A percentile compares a stretch with the other conserved stretches of the same genome.
These are phyloP conservation scores for Oreocharis arfaki DNA, from an alignment of 2,113 vertebrate species.

Conservation along the genomic window DNA sequence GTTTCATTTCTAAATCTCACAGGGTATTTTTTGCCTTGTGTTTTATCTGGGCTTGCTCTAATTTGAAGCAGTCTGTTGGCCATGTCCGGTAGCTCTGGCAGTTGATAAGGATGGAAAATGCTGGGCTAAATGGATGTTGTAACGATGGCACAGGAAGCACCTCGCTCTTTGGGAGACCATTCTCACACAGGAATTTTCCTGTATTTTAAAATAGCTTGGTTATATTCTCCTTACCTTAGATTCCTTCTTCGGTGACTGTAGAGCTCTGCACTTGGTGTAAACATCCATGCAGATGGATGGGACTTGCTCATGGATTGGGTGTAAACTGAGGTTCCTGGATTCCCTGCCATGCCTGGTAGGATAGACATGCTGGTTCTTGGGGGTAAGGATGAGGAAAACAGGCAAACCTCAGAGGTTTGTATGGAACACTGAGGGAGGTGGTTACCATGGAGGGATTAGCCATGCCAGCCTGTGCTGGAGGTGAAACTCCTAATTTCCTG, in stretches of 20 bases:
- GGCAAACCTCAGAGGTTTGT: background rate
- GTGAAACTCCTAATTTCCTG: background rate
- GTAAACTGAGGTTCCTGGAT: background rate
- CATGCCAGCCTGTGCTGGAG: background rate
- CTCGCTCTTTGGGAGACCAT: slow-evolving; percentile 3
- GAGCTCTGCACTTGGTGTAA: background rate
- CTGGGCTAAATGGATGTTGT: slow-evolving; percentile 1
- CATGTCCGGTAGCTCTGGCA: slow-evolving; percentile 31
- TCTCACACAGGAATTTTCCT: slow-evolving; percentile 14
- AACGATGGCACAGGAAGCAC: background rate
- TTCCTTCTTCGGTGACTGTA: background rate
- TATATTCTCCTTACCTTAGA: slow-evolving; percentile 41
- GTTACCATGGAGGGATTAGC: background rate
- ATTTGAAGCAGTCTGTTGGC: slow-evolving; percentile 28
- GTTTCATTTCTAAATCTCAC: slow-evolving; percentile 19
- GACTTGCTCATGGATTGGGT: background rate
- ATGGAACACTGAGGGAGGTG: background rate
- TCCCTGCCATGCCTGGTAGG: slow-evolving; percentile 3
- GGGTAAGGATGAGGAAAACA: background rate
- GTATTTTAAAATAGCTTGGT: slow-evolving; percentile 12
- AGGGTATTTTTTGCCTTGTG: slow-evolving; percentile 46
- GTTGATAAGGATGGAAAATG: background rate
- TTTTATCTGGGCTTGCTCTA: slow-evolving; percentile 50
- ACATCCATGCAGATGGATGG: background rate
- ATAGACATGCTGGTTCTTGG: background rate